These are phyloP conservation scores for Simalia tracyae DNA, from an alignment of 2,797 vertebrate genomes.

Conservation along the genomic window DNA sequence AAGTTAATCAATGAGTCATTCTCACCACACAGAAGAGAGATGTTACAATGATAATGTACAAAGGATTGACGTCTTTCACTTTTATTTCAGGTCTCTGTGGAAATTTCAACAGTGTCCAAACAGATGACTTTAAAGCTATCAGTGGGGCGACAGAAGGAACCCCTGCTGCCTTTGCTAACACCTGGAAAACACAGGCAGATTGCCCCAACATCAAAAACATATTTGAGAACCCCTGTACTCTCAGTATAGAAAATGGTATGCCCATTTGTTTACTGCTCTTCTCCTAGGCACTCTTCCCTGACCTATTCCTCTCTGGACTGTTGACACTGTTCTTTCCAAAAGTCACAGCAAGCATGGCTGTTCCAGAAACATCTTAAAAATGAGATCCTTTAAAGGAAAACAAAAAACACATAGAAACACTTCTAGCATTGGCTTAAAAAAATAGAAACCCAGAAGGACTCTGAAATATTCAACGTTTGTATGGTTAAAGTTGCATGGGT, in stretches of 20 bases:
- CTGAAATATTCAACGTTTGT: background rate
- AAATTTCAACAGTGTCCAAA: slow-evolving; percentile 75
- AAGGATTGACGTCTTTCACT: slow-evolving; percentile 29
- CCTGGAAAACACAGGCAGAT: slow-evolving; percentile 70
- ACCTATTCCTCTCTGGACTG: background rate
- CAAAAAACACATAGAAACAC: background rate
- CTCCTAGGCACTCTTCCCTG: background rate
- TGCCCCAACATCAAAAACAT: slow-evolving; percentile 67
- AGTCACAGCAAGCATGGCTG: background rate
- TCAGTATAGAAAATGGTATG: slow-evolving; percentile 74
- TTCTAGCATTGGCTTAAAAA: background rate
- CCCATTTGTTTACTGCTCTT: background rate
- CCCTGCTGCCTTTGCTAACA: slow-evolving; percentile 71
- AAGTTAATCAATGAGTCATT: slow-evolving; percentile 24
- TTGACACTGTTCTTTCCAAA: background rate
- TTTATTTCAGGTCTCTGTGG: slow-evolving; percentile 73
- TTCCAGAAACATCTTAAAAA: slow-evolving; percentile 15
- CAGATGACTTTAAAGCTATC: slow-evolving; percentile 74
- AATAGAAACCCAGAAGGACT: background rate
- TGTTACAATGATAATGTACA: background rate
- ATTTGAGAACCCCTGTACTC: slow-evolving; percentile 71
- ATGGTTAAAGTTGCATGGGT: background rate
- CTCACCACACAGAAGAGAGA: background rate
- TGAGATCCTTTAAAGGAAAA: background rate
- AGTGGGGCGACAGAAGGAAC: slow-evolving; percentile 66